Evolutionary conservation across 2,888 invertebrate genomes (phyloP).

Genomic region (Pammene aurita): DNA sequence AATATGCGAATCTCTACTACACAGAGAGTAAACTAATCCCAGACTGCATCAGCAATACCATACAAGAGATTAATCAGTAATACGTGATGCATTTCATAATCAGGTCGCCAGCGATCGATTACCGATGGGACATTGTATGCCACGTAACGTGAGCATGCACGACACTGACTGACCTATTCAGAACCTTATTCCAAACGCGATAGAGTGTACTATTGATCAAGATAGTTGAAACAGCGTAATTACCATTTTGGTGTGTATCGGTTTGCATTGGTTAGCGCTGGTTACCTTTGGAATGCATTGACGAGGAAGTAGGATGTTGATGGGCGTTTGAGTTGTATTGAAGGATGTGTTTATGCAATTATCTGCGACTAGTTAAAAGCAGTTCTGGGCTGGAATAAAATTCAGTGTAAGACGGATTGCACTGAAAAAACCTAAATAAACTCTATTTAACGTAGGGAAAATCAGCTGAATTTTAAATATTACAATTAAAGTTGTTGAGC

Average conservation of each 20-base stretch:
- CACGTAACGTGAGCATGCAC: background rate
- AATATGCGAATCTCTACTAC: background rate
- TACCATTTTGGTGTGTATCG: background rate
- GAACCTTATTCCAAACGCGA: background rate
- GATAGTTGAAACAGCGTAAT: background rate
- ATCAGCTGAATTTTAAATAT: no score
- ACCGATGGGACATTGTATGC: slow-evolving; percentile 20
- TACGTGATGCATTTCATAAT: slow-evolving; percentile 10
- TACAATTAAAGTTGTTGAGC: no score
- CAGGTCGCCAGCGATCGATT: slow-evolving; percentile 19
- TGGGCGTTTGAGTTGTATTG: background rate
- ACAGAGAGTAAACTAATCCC: background rate
- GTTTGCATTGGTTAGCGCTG: slow-evolving; percentile 1
- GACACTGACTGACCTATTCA: background rate
- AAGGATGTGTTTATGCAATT: slow-evolving; percentile 1
- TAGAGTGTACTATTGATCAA: background rate
- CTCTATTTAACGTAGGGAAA: no score
- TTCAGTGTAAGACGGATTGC: slow-evolving; percentile 4
- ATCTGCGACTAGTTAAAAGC: background rate
- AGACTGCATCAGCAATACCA: background rate
- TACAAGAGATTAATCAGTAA: background rate
- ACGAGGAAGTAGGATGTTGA: slow-evolving; percentile 3
- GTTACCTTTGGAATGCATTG: slow-evolving; percentile 1
- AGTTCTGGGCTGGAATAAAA: background rate
- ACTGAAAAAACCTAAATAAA: background rate